Conservation (phyloP, 2,888 invertebrate species). For the Drosophila eohydei region DNA sequence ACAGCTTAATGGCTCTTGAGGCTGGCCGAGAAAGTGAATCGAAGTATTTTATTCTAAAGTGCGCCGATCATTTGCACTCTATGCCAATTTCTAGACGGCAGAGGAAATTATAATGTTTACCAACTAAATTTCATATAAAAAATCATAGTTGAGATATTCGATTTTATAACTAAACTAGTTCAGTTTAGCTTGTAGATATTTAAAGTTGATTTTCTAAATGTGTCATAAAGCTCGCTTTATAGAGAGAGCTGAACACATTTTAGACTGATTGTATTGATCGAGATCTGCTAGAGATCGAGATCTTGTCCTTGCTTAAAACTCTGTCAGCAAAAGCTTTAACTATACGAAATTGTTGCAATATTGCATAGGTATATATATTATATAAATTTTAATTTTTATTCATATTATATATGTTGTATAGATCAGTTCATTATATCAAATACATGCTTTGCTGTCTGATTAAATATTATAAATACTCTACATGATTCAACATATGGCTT, state of each 20-base stretch:
- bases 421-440: too few species aligned
- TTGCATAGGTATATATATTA: too few species aligned
- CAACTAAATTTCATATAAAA: background rate
- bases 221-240: background rate
- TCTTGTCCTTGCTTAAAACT: too few species aligned
- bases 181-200: background rate
- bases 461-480: too few species aligned
- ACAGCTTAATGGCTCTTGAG: slow-evolving; percentile 26
- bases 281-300: background rate
- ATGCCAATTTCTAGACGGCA: slow-evolving; percentile 14
- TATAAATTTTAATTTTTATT: too few species aligned
- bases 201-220: background rate
- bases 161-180: slow-evolving; percentile 1
- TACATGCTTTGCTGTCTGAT: too few species aligned
- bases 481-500: background rate
- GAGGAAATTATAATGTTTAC: background rate
- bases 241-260: background rate
- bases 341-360: too few species aligned
- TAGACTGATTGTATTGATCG: background rate
- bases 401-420: too few species aligned
- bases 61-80: slow-evolving; percentile 27
- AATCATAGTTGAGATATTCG: background rate
- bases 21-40: slow-evolving; percentile 34
- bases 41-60: slow-evolving; percentile 3
- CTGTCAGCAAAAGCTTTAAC: too few species aligned